Evolutionary conservation across 2,888 invertebrate genomes (phyloP).

Genomic region (Capitulum mitella): DNA sequence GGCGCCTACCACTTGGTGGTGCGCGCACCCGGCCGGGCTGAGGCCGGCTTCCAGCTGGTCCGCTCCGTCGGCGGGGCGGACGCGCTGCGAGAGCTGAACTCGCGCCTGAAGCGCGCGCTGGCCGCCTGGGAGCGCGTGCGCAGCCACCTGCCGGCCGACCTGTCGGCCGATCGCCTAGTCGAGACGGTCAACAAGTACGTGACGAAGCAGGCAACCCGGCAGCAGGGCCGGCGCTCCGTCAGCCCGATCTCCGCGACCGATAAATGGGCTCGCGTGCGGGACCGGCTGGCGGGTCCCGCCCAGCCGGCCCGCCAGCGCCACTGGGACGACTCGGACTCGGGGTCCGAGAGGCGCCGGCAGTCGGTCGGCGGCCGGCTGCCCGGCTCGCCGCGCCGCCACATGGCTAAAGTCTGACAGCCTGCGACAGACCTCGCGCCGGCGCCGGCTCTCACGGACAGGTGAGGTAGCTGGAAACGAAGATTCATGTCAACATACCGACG

Average conservation of each 20-base stretch:
- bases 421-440: too few species aligned
- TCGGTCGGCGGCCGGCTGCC: background rate
- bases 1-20: background rate
- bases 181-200: background rate
- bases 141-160: background rate
- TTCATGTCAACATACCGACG: too few species aligned
- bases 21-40: background rate
- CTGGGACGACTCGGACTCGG: background rate
- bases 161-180: background rate
- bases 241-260: background rate
- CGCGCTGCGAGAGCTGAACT: background rate
- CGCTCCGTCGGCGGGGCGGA: background rate
- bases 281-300: background rate
- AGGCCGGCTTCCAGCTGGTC: background rate
- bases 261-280: background rate
- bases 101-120: background rate
- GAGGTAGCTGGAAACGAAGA: too few species aligned
- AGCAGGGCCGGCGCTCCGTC: background rate
- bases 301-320: background rate
- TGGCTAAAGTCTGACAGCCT: background rate
- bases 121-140: background rate
- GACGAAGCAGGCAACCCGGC: background rate
- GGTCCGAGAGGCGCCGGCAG: background rate
- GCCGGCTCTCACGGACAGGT: too few species aligned
- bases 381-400: background rate